Conservation (phyloP, 2,888 invertebrate species). For the Pyralis farinalis region DNA sequence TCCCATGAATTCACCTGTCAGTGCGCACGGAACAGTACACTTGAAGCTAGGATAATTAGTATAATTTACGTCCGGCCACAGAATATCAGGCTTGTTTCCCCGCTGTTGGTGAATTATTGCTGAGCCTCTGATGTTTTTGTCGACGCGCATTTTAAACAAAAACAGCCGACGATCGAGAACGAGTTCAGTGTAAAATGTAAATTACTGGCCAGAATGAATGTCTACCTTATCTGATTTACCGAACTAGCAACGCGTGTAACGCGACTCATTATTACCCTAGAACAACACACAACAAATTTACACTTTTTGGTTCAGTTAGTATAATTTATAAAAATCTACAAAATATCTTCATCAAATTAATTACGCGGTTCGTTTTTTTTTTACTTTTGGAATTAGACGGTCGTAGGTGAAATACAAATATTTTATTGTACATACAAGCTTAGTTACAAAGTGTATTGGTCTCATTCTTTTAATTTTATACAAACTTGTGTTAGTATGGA, state of each 20-base stretch:
- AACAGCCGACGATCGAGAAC: slow-evolving; percentile 21
- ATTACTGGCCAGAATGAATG: slow-evolving; percentile 34
- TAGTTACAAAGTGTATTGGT: no score
- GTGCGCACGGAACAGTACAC: slow-evolving; percentile 7
- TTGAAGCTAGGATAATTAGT: slow-evolving; percentile 36
- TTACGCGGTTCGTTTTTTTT: no score
- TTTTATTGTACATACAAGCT: no score
- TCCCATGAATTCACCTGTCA: slow-evolving; percentile 7
- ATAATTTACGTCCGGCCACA: slow-evolving; percentile 49
- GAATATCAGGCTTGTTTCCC: slow-evolving; percentile 32
- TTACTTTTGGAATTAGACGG: no score
- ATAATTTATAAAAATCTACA: no score
- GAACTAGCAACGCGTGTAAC: slow-evolving; percentile 37
- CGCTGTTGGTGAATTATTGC: slow-evolving; percentile 32
- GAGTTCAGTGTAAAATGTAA: slow-evolving; percentile 45
- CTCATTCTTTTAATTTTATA: no score
- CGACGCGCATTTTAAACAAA: slow-evolving; percentile 24
- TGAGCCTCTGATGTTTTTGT: slow-evolving; percentile 30
- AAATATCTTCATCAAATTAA: no score
- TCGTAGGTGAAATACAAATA: no score
- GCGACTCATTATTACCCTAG: slow-evolving; percentile 23
- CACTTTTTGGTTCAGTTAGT: slow-evolving; percentile 8
- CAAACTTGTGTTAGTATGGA: no score
- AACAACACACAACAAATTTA: slow-evolving; percentile 4
- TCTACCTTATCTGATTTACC: slow-evolving; percentile 43